phyloP scores from a whole-genome alignment of 2,797 vertebrate species.

The Aythya fuligula region DNA sequence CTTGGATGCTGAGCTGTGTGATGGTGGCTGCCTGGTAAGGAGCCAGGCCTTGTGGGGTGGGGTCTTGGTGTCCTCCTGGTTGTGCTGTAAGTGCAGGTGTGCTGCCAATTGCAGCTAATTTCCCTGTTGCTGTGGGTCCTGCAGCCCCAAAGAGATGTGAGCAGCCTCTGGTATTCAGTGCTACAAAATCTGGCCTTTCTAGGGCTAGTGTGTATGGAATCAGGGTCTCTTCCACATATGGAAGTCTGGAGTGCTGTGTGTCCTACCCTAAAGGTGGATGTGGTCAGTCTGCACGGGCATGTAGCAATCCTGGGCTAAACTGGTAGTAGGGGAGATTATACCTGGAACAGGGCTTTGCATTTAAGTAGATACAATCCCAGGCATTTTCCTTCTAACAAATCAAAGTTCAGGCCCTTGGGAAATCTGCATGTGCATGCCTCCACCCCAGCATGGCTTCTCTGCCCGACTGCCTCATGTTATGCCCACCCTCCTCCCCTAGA shows the following conservation, averaged over 20 bases:
- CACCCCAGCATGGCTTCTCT: background rate
- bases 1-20: background rate
- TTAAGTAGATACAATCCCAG: background rate
- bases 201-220: background rate
- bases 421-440: background rate
- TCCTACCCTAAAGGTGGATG: background rate
- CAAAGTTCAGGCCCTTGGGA: background rate
- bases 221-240: accelerated
- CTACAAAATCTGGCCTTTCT: background rate
- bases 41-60: background rate
- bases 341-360: background rate
- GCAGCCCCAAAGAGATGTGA: background rate
- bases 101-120: background rate
- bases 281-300: background rate
- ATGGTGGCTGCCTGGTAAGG: background rate
- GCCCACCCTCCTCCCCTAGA: background rate
- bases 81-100: background rate
- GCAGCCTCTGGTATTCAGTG: background rate
- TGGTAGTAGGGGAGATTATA: background rate
- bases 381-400: background rate
- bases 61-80: background rate
- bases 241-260: background rate
- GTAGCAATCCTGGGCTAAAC: background rate
- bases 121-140: background rate
- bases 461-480: background rate